Conservation (phyloP, 1,140 invertebrate genomes). For the Nylanderia fulva region DNA sequence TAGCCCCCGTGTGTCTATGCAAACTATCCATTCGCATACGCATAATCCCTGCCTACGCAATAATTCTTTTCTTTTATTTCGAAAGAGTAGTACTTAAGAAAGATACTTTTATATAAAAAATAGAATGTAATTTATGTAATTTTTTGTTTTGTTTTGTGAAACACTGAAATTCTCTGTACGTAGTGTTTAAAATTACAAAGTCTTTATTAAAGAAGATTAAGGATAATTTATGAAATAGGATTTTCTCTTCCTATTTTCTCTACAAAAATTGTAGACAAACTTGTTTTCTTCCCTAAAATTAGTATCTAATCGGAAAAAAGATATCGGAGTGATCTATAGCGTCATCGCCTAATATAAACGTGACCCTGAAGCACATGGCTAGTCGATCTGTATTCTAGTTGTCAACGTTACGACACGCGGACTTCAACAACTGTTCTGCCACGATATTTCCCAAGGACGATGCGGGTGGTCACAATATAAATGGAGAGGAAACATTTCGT, state of each 20-base stretch:
- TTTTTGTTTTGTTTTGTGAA: background rate
- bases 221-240: background rate
- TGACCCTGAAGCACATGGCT: constrained; percentile 11
- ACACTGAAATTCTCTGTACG: background rate
- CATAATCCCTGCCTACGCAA: background rate
- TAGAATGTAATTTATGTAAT: background rate
- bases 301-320: background rate
- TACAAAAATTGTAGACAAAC: background rate
- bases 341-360: constrained; percentile 57
- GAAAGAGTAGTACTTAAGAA: background rate
- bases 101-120: background rate
- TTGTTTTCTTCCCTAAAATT: background rate
- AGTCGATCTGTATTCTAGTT: constrained; percentile 37
- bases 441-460: background rate
- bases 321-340: background rate
- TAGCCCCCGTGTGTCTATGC: background rate
- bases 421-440: background rate
- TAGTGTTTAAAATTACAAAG: background rate
- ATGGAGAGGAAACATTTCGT: background rate
- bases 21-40: constrained; percentile 19
- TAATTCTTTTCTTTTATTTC: background rate
- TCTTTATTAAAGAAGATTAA: background rate
- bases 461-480: background rate
- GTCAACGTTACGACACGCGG: constrained; percentile 26
- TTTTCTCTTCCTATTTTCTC: background rate